phyloP scores from a whole-genome alignment of 2,113 vertebrate genomes.

The Cephalopterus ornatus region DNA sequence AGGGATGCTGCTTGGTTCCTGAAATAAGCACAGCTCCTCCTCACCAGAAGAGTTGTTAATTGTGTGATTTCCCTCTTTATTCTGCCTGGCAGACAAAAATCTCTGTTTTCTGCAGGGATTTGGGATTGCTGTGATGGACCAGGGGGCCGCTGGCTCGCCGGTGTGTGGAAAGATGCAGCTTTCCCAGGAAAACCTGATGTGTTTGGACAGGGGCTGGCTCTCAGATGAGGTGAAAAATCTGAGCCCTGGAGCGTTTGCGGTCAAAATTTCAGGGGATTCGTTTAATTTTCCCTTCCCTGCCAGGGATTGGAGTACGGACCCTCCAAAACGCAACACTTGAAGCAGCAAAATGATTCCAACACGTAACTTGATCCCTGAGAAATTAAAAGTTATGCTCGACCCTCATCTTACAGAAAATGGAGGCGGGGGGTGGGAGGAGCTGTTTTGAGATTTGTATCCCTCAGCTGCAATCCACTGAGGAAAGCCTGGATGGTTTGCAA shows the following conservation, averaged over 20 bases:
- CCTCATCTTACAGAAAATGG: not conserved
- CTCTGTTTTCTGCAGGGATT: not conserved
- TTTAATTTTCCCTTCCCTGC: not conserved
- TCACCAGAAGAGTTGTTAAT: rapidly evolving
- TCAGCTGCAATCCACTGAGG: not conserved
- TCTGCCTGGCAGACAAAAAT: not conserved
- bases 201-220: not conserved
- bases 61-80: not conserved
- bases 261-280: not conserved
- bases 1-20: not conserved
- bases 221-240: not conserved
- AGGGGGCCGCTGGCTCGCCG: rapidly evolving
- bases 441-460: not conserved
- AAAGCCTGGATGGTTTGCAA: not conserved
- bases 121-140: not conserved
- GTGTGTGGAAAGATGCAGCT: not conserved
- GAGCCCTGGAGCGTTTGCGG: not conserved
- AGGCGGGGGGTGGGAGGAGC: no score
- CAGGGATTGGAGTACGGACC: not conserved
- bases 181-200: not conserved
- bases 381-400: not conserved
- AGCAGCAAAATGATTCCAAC: not conserved
- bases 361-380: not conserved
- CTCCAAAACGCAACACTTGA: not conserved
- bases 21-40: not conserved